Conservation (phyloP, 2,888 invertebrate species). For the Cremastinae sp. region DNA sequence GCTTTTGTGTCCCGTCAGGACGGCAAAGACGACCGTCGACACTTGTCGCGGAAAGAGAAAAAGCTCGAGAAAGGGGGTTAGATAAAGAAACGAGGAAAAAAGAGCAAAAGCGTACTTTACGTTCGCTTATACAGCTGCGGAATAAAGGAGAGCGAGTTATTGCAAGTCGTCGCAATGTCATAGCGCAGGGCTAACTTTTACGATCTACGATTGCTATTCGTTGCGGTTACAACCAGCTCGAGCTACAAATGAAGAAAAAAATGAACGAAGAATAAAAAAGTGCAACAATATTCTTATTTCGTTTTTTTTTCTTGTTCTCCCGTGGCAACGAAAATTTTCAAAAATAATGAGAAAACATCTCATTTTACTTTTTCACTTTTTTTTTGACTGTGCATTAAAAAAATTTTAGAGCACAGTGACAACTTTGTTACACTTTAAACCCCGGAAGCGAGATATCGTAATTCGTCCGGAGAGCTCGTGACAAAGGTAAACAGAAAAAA, state of each 20-base stretch:
- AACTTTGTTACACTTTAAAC: neutral
- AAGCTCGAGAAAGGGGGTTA: conserved; percentile 3
- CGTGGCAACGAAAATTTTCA: no score
- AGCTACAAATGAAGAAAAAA: conserved; percentile 16
- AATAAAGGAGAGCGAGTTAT: conserved; percentile 72
- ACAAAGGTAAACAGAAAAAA: conserved; percentile 10
- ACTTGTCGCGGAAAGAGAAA: conserved; percentile 5
- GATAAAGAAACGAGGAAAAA: neutral
- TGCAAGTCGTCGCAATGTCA: conserved; percentile 67
- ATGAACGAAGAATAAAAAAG: neutral
- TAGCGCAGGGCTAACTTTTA: conserved; percentile 67
- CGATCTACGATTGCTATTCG: conserved; percentile 64
- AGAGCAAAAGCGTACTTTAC: conserved; percentile 65
- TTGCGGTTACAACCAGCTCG: conserved; percentile 22
- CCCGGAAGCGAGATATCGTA: neutral
- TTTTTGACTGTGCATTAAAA: no score
- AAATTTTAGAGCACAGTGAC: neutral
- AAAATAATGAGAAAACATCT: no score
- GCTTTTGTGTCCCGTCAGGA: neutral
- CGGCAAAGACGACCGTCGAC: neutral
- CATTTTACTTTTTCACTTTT: no score
- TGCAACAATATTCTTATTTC: neutral
- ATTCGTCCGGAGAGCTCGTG: conserved; percentile 8
- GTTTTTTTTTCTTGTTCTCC: no score
- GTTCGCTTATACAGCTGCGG: conserved; percentile 63